Conservation (phyloP, 2,888 invertebrate genomes). For the Agriotes lineatus region DNA sequence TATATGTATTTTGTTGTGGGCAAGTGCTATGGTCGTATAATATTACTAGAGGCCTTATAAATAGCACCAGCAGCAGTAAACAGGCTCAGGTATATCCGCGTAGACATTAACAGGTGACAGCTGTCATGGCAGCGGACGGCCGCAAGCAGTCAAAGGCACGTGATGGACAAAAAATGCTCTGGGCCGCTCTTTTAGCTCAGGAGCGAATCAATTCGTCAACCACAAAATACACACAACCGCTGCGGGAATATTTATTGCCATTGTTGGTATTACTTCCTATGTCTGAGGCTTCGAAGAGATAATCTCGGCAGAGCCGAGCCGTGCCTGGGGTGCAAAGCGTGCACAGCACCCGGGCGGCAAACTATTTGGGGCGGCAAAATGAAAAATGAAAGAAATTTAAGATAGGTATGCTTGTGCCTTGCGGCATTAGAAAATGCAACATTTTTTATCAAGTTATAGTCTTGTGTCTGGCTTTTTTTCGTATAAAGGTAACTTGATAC, state of each 20-base stretch:
- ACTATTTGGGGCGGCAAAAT: no score
- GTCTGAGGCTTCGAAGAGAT: not conserved
- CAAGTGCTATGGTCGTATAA: conserved; percentile 34
- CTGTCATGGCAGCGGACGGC: conserved; percentile 34
- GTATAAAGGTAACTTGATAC: no score
- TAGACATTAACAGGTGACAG: conserved; percentile 44
- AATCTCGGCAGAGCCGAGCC: not conserved
- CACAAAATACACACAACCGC: conserved; percentile 1
- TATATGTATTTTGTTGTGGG: conserved; percentile 33
- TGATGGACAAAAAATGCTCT: conserved; percentile 21
- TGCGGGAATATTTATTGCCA: not conserved
- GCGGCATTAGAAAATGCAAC: no score
- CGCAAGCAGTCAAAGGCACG: conserved; percentile 31
- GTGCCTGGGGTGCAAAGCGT: no score
- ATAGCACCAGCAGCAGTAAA: conserved; percentile 41
- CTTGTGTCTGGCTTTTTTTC: no score
- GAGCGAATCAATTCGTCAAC: conserved; percentile 24
- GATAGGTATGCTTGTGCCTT: no score
- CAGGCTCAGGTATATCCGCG: conserved; percentile 41
- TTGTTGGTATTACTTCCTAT: not conserved
- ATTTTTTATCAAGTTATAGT: no score
- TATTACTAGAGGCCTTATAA: conserved; percentile 41
- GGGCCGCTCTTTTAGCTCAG: not conserved
- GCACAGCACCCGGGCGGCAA: no score
- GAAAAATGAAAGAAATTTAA: no score